Evolutionary conservation across 2,888 invertebrate species (phyloP).

Genomic region (Cyclophora punctaria): DNA sequence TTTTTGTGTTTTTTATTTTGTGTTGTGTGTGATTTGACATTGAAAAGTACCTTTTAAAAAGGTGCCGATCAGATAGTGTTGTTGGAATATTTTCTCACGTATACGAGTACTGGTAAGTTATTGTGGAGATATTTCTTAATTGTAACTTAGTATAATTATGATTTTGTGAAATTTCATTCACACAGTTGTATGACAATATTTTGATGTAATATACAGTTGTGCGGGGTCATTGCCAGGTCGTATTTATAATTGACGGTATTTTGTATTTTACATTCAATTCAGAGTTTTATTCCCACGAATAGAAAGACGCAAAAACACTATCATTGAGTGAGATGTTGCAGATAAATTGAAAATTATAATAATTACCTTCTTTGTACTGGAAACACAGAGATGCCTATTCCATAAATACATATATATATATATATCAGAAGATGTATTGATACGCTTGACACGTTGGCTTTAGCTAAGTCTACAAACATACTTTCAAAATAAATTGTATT

Average conservation of each 20-base stretch:
- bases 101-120: slow-evolving; percentile 45
- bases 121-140: slow-evolving; percentile 33
- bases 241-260: slow-evolving; percentile 8
- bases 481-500: too few relatives aligned
- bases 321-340: too few relatives aligned
- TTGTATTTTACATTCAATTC: background rate
- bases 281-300: too few relatives aligned
- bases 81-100: slow-evolving; percentile 57
- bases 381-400: too few relatives aligned
- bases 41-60: slow-evolving; percentile 28
- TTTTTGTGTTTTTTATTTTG: slow-evolving; percentile 57
- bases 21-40: slow-evolving; percentile 57
- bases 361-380: too few relatives aligned
- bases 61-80: slow-evolving; percentile 26
- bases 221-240: slow-evolving; percentile 17
- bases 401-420: too few relatives aligned
- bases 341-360: too few relatives aligned
- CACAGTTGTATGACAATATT: slow-evolving; percentile 14
- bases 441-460: too few relatives aligned
- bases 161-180: slow-evolving; percentile 21
- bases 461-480: too few relatives aligned
- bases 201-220: slow-evolving; percentile 11
- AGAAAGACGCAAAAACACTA: too few relatives aligned
- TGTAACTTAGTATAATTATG: slow-evolving; percentile 23
- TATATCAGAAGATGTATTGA: too few relatives aligned